Evolutionary conservation across 2,113 vertebrate genomes (phyloP).

Genomic region (Sclerurus mexicanus): DNA sequence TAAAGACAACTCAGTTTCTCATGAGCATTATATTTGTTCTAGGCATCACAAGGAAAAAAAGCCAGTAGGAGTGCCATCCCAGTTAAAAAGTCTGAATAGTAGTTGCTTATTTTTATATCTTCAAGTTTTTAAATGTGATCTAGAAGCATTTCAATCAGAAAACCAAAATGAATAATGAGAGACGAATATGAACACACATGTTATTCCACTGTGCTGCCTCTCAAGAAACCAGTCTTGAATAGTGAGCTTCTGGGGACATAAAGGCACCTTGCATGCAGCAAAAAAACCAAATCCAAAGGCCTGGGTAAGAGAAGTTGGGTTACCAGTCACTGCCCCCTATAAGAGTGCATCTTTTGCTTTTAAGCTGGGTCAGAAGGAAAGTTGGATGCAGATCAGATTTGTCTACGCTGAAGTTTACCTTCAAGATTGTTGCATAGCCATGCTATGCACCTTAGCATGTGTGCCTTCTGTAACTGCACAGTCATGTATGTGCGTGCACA

Average conservation of each 20-base stretch:
- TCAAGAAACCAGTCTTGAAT: background rate
- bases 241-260: background rate
- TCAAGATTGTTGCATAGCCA: background rate
- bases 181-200: background rate
- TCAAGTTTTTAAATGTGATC: background rate
- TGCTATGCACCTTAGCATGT: too few species aligned
- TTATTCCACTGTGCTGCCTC: background rate
- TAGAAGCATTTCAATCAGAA: background rate
- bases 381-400: background rate
- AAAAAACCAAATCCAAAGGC: background rate
- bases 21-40: background rate
- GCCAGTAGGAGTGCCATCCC: background rate
- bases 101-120: background rate
- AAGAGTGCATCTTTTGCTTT: background rate
- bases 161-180: background rate
- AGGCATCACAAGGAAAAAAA: background rate
- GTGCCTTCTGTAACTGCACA: background rate
- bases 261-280: background rate
- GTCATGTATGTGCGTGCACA: accelerated
- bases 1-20: background rate
- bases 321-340: background rate
- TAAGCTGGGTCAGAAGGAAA: background rate
- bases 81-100: background rate
- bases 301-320: background rate
- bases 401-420: background rate